Conservation (phyloP, 2,888 invertebrate genomes). For the Nomada ruficornis region DNA sequence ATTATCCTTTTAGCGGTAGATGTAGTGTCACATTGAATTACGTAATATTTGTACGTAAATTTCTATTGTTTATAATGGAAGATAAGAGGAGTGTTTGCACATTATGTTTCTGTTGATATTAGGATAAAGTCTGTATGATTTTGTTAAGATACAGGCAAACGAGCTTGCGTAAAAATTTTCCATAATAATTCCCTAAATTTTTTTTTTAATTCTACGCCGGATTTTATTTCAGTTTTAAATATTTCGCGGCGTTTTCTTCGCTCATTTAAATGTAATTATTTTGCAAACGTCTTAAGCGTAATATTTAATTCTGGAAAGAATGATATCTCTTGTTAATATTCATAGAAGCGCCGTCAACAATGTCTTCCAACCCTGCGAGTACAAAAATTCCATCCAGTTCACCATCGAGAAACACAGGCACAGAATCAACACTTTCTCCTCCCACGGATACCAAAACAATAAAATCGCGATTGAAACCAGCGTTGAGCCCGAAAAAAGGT, state of each 20-base stretch:
- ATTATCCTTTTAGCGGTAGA: not conserved
- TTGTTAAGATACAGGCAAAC: not conserved
- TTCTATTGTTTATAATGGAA: not conserved
- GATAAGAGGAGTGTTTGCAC: not conserved
- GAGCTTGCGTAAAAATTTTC: not conserved
- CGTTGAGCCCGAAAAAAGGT: conserved; percentile 63
- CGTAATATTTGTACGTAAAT: not conserved
- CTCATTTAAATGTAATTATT: not conserved
- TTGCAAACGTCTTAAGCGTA: not conserved
- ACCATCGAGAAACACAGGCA: not conserved
- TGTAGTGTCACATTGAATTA: not conserved
- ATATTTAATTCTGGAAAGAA: not conserved
- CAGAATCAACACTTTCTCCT: conserved; percentile 1
- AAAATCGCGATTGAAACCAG: conserved; percentile 55
- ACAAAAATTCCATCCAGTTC: conserved; percentile 31
- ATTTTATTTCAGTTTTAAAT: not conserved
- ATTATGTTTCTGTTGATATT: conserved; percentile 1
- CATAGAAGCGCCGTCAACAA: conserved; percentile 8
- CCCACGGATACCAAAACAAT: conserved; percentile 13
- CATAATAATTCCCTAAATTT: not conserved
- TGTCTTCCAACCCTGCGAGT: not conserved
- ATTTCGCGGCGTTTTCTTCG: too few species aligned
- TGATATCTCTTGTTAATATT: conserved; percentile 58
- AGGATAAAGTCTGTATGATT: not conserved
- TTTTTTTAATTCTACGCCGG: not conserved